Evolutionary conservation across 2,797 vertebrate species (phyloP).

Genomic region (Pygocentrus nattereri): DNA sequence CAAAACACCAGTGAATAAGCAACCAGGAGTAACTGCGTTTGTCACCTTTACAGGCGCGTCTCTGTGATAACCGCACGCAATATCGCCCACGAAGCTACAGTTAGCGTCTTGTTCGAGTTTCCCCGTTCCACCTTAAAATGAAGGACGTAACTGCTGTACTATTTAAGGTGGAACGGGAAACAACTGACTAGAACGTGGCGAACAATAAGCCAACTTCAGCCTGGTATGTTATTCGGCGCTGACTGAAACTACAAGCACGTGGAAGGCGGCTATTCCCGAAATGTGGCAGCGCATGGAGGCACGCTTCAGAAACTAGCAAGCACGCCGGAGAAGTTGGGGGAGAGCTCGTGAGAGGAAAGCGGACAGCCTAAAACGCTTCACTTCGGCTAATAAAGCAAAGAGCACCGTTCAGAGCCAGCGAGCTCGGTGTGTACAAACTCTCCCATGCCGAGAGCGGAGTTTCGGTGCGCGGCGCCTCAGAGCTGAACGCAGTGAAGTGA

Average conservation of each 20-base stretch:
- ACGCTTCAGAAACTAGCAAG: not conserved
- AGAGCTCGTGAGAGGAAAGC: too few species aligned
- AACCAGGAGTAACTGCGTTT: not conserved
- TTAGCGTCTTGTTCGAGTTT: too few species aligned
- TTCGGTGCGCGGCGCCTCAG: too few species aligned
- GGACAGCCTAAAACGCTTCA: not conserved
- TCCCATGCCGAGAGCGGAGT: too few species aligned
- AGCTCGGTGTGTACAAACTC: not conserved
- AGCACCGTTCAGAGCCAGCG: not conserved
- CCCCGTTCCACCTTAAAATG: too few species aligned
- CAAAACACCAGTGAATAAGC: too few species aligned
- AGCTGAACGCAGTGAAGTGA: not conserved
- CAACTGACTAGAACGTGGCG: too few species aligned
- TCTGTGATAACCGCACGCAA: not conserved
- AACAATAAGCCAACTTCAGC: too few species aligned
- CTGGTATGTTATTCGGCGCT: not conserved
- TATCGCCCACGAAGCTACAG: too few species aligned
- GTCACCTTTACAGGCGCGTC: not conserved
- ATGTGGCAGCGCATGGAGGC: not conserved
- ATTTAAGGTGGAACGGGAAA: too few species aligned
- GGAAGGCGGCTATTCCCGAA: slow-evolving; percentile 9
- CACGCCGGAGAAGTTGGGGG: not conserved
- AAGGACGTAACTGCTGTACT: too few species aligned
- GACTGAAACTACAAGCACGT: slow-evolving; percentile 35
- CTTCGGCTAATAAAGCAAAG: too few species aligned